Evolutionary conservation across 2,113 vertebrate species (phyloP), one percentile per base, ranked within the genome.

Genomic region (Sceloporus tristichus): DNA sequence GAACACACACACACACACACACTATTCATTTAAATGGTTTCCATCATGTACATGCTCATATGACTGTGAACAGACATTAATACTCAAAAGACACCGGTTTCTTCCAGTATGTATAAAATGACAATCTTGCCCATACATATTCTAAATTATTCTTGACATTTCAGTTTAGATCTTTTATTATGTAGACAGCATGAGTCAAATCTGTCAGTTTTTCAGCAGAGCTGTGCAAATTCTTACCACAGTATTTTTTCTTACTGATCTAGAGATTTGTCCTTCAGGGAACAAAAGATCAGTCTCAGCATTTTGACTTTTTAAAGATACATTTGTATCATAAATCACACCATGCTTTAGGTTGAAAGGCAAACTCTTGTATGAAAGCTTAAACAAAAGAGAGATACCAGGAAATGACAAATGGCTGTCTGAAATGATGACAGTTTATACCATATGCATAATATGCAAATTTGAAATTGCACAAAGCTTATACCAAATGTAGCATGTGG

Each of bases 121-220:
- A 90, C 91, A 90, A 27, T 78, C 65, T 48, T 19, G 91, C 59
- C 4, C 1, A 86, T 87, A 16, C 1, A 71, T 79, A 86, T 86
- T 94, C 74, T 21, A 88, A 34, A 88, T 83, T 62, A 19, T 4
- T 86, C 68, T 90, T 91, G 91, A 88, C 82, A 89, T 91, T 93
- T 92, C 59, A 38, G 53, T 93, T 86, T 91, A 73, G 27, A 80
- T 62, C 38, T 78, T 73, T 94, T 75, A 84, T 78, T 78, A 93
- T 65, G 62, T 54, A n/a, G 11, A 54, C 27, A 89, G 23, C 48
- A 85, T 87, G 75, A 88, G 48, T 82, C 53, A 65, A 65, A 74
- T 82, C 56, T 87, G 85, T 81, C 81, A 88, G 62, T 29, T 83
- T 90, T 87, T 90, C 21, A 92, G 40, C 0, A 0, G 34, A 66